Conservation (phyloP, 30 jellyfish, hydroid and myxozoan species). For the Calvadosia cruxmelitensis region DNA sequence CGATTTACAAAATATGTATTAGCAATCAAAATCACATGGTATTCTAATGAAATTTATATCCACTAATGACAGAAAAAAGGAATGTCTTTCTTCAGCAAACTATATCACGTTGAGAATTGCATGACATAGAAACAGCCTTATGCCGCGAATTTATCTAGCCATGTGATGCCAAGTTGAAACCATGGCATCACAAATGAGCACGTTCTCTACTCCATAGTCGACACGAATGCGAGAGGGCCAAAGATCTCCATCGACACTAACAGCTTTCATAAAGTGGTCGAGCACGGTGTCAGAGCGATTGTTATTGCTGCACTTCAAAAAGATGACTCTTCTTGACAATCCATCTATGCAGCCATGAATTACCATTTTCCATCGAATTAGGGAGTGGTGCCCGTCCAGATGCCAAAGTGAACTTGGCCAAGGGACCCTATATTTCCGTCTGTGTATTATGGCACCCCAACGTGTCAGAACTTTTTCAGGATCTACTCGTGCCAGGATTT, state of each 20-base stretch:
- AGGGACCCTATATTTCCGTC: conserved; percentile 39
- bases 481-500: conserved; percentile 23
- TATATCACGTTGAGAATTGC: no score
- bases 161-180: conserved; percentile 1
- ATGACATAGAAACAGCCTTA: no score
- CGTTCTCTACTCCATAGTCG: conserved; percentile 37
- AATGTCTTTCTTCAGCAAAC: no score
- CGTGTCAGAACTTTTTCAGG: conserved; percentile 13
- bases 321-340: conserved; percentile 27
- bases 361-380: conserved; percentile 28
- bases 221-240: conserved; percentile 51
- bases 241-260: conserved; percentile 9
- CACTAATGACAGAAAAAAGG: no score
- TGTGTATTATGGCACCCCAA: conserved; percentile 24
- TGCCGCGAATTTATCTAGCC: background rate
- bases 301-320: conserved; percentile 22
- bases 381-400: conserved; percentile 32
- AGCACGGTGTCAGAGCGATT: conserved; percentile 26
- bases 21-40: no score
- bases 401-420: conserved; percentile 52
- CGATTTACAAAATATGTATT: no score
- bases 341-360: conserved; percentile 47
- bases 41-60: no score
- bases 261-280: conserved; percentile 6
- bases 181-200: conserved; percentile 23